Conservation (phyloP, 1,140 invertebrate genomes). For the Glossosoma conforme region DNA sequence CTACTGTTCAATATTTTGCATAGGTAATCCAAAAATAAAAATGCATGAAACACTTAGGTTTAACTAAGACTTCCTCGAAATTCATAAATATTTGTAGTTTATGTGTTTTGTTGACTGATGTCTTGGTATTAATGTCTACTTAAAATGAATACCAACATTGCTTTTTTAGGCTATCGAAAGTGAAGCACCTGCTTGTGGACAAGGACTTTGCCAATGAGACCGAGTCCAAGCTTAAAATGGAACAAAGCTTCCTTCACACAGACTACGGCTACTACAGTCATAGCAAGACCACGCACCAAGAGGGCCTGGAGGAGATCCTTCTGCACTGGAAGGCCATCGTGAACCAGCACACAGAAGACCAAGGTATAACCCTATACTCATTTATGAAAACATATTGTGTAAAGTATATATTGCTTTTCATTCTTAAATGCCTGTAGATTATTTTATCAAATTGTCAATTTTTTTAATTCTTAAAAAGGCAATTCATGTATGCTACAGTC, state of each 20-base stretch:
- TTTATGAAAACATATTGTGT: too few species aligned
- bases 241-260: constrained; percentile 34
- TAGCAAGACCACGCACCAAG: constrained; percentile 53
- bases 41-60: too few species aligned
- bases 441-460: too few species aligned
- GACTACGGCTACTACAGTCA: constrained; percentile 59
- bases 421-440: too few species aligned
- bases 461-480: too few species aligned
- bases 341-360: constrained; percentile 47
- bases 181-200: constrained; percentile 60
- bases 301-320: constrained; percentile 52
- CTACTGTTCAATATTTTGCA: too few species aligned
- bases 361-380: constrained; percentile 37
- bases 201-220: constrained; percentile 46
- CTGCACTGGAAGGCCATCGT: constrained; percentile 54
- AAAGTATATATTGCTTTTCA: too few species aligned
- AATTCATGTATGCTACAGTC: too few species aligned
- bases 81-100: not conserved
- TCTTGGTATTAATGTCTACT: not conserved
- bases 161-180: constrained; percentile 51
- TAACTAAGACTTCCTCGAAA: not conserved
- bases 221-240: constrained; percentile 26
- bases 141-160: too few species aligned
- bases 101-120: too few species aligned
- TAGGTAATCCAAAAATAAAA: too few species aligned